Percentiles rank a stretch among this genome's conserved stretches.
Evolutionary conservation across 53 echinoderm and acorn worm genomes (phyloP).

Genomic region (Echinarachnius parma): DNA sequence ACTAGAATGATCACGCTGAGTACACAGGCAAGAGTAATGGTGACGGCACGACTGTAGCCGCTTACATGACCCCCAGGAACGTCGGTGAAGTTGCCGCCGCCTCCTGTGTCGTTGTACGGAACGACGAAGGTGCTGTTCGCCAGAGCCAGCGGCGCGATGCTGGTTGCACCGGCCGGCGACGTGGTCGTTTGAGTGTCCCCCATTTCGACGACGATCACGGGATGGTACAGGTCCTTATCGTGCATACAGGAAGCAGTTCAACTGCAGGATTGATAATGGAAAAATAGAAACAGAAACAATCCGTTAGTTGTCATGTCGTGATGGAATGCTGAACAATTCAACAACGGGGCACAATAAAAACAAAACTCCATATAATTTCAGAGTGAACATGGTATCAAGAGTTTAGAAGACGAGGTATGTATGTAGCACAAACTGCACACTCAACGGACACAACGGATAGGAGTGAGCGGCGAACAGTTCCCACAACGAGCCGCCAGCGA

Average conservation of each 20-base stretch:
- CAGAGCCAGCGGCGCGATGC: neutral
- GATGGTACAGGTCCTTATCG: constrained; percentile 15
- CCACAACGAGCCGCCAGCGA: too few species aligned
- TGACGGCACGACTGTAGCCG: too few species aligned
- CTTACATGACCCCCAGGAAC: neutral
- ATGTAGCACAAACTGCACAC: too few species aligned
- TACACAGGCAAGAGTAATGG: constrained; percentile 2
- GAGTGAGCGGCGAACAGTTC: too few species aligned
- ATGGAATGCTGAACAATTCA: too few species aligned
- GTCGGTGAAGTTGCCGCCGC: neutral
- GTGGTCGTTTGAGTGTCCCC: constrained; percentile 15
- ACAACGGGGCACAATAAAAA: too few species aligned
- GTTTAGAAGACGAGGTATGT: too few species aligned
- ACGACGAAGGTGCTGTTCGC: neutral
- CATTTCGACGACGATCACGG: constrained; percentile 37
- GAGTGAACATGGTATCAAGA: too few species aligned
- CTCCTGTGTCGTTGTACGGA: neutral
- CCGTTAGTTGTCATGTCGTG: too few species aligned
- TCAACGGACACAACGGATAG: too few species aligned
- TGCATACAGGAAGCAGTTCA: constrained; percentile 24
- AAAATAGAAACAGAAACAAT: constrained; percentile 4
- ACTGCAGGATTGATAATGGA: constrained; percentile 2
- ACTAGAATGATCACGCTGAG: constrained; percentile 70
- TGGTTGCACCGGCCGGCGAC: neutral
- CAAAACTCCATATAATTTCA: too few species aligned